These are phyloP conservation scores for Philotrypesis tridentata DNA, from an alignment of 1,140 invertebrate genomes.

Conservation along the genomic window DNA sequence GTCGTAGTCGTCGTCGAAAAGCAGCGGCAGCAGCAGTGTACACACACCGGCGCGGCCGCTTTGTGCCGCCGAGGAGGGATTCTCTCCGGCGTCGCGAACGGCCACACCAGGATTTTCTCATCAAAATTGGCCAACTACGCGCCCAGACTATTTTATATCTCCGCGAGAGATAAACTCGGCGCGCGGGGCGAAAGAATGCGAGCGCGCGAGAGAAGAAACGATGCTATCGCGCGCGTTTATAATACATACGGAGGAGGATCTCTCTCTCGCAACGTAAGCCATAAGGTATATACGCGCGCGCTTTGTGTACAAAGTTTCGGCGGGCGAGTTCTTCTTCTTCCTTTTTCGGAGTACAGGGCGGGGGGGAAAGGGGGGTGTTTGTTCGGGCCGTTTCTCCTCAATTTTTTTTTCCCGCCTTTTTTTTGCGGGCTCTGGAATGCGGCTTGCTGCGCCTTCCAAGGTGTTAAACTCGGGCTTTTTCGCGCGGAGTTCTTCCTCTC, in stretches of 20 bases:
- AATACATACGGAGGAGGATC: background rate
- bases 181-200: constrained; percentile 1
- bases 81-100: background rate
- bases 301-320: background rate
- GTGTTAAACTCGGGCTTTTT: too few relatives aligned
- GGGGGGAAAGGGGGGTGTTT: background rate
- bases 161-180: too few relatives aligned
- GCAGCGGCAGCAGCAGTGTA: too few relatives aligned
- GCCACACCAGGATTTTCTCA: background rate
- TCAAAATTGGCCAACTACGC: background rate
- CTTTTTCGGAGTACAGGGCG: background rate
- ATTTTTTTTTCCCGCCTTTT: background rate
- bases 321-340: background rate
- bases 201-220: constrained; percentile 61
- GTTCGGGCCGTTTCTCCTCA: background rate
- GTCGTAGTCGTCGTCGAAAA: constrained; percentile 9
- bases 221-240: constrained; percentile 65
- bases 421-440: constrained; percentile 9
- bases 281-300: constrained; percentile 11
- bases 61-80: background rate
- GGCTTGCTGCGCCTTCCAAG: background rate
- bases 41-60: background rate
- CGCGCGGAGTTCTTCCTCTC: background rate
- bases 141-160: too few relatives aligned
- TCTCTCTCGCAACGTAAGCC: background rate